Evolutionary conservation across 2,113 vertebrate genomes (phyloP), one percentile per base, ranked within the genome.

Genomic region (Marmota flaviventris): DNA sequence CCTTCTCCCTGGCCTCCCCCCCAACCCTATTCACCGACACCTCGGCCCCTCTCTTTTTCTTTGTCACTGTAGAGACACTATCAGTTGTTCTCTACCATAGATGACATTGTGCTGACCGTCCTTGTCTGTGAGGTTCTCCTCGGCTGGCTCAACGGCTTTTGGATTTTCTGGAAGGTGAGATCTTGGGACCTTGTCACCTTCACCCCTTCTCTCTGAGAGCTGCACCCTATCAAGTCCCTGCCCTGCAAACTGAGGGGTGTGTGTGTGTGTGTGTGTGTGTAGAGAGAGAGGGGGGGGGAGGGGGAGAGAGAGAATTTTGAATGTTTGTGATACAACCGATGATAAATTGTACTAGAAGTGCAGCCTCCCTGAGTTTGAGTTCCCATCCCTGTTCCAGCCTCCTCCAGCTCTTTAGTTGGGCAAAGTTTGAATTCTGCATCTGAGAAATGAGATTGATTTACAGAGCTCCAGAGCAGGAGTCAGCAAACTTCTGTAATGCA

Each of bases 81-180:
- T 84, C 91, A 97, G 87, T 69, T 97, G 39, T 98, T 98, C 96
- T 95, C 81, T 70, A 91, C 42, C 73, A 79, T 94, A 42, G 98
- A 96, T 88, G 93, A 89, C 24, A 77, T 97, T 32, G 97, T 98
- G 94, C 85, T 98, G 91, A 77, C 97, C 70, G 96, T 97, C 53
- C 96, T 97, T 39, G 16, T 94, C 69, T 93, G 96, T 3, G 77
- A 97, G 84, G 91, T 98, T 70, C 51, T 98, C 29, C 97, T 97
- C 0, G 92, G 91, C 94, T 97, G 92, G 97, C 45, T 97, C 86
- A 95, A 96, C 45, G 96, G 94, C 75, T 98, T 97, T 96, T 83
- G 63, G 93, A 91, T 97, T 69, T 97, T 93, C 89, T 97, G 98
- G 97, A 98, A 98, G 98, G 98, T 97, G 89, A 98, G 97, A 81